These are phyloP conservation scores for Saturnia pavonia DNA, from an alignment of 2,888 invertebrate species.

Conservation along the genomic window DNA sequence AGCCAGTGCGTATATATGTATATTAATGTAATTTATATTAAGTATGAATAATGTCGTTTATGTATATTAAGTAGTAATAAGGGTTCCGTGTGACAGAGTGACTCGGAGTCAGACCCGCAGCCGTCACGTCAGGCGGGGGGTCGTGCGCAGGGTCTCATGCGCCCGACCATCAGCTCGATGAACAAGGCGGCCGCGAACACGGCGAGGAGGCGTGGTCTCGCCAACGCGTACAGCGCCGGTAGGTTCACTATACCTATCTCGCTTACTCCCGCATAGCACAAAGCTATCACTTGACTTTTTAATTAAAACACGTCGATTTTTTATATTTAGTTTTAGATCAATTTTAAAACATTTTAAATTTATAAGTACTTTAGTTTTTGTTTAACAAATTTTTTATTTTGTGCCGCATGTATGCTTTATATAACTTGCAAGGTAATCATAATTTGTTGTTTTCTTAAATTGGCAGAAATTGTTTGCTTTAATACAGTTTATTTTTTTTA, in stretches of 20 bases:
- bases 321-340: too few relatives aligned
- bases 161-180: slow-evolving; percentile 91
- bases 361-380: too few relatives aligned
- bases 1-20: too few relatives aligned
- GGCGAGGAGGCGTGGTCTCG: slow-evolving; percentile 81
- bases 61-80: too few relatives aligned
- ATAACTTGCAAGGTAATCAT: not conserved
- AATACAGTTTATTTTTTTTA: not conserved
- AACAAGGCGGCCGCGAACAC: slow-evolving; percentile 84
- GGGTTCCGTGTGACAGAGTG: slow-evolving; percentile 78
- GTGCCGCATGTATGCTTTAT: not conserved
- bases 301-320: not conserved
- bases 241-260: slow-evolving; percentile 29
- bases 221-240: slow-evolving; percentile 87
- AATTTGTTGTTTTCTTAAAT: not conserved
- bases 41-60: too few relatives aligned
- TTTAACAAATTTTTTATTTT: not conserved
- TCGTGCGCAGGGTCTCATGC: slow-evolving; percentile 83
- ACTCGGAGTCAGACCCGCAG: slow-evolving; percentile 87
- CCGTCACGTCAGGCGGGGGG: slow-evolving; percentile 57
- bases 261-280: not conserved
- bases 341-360: too few relatives aligned
- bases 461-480: not conserved
- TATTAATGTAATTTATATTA: too few relatives aligned
- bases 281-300: not conserved